Percentiles rank a stretch among this genome's conserved stretches.
phyloP scores from a whole-genome alignment of 2,888 invertebrate species.

The Lamproptera curius region DNA sequence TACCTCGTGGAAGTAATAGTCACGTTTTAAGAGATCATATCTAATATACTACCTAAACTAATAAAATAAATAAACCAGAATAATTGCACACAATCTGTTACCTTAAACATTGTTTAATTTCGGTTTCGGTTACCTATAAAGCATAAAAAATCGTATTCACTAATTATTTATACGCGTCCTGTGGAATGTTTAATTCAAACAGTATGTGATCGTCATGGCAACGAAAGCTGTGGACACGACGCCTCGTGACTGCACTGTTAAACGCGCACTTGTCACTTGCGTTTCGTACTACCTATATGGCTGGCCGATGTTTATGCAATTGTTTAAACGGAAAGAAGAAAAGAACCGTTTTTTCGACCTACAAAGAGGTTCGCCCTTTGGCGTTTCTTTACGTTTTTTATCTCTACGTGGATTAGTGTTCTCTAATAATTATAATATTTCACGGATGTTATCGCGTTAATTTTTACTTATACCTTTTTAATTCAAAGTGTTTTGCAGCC shows the following conservation, averaged over 20 bases:
- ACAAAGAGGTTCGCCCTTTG: constrained; percentile 14
- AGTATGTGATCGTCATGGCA: constrained; percentile 58
- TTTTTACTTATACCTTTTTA: no score
- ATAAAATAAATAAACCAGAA: no score
- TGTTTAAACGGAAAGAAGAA: constrained; percentile 35
- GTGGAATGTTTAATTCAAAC: constrained; percentile 45
- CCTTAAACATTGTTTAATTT: no score
- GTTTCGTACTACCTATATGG: constrained; percentile 25
- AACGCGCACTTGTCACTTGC: constrained; percentile 34
- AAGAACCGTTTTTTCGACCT: constrained; percentile 37
- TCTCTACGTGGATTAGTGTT: no score
- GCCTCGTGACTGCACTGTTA: constrained; percentile 59
- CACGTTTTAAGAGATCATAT: background rate
- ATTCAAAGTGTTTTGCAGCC: no score
- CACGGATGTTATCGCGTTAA: no score
- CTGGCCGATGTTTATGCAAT: constrained; percentile 35
- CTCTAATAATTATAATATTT: no score
- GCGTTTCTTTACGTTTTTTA: no score
- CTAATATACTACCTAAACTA: no score
- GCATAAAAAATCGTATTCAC: no score
- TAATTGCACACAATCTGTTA: no score
- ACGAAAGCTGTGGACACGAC: constrained; percentile 51
- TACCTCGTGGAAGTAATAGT: background rate
- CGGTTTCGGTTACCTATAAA: no score
- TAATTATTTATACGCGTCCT: constrained; percentile 50